Evolutionary conservation across 2,113 vertebrate species (phyloP).

Genomic region (Clupea harengus): DNA sequence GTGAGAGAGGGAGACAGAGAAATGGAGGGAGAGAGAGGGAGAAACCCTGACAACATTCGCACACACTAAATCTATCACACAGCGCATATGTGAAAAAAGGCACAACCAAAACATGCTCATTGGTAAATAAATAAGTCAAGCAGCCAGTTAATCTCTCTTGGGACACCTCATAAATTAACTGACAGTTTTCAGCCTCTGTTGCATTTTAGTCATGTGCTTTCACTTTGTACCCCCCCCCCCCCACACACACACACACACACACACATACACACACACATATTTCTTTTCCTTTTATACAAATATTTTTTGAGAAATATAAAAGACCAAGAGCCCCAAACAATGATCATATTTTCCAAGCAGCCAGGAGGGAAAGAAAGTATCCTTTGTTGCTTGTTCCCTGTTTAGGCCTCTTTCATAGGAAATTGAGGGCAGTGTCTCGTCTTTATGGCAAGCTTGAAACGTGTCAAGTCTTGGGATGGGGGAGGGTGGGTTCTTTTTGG

Average conservation of each 20-base stretch:
- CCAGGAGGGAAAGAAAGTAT: constrained; percentile 31
- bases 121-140: constrained; percentile 53
- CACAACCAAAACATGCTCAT: constrained; percentile 48
- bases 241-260: background rate
- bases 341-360: constrained; percentile 43
- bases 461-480: constrained; percentile 42
- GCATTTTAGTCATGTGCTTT: constrained; percentile 30
- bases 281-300: background rate
- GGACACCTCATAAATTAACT: constrained; percentile 51
- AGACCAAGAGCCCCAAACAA: constrained; percentile 32
- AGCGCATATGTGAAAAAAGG: constrained; percentile 31
- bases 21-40: constrained; percentile 1
- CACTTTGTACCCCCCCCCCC: background rate
- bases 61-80: constrained; percentile 58
- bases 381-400: constrained; percentile 36
- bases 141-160: constrained; percentile 52
- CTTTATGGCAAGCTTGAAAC: constrained; percentile 49
- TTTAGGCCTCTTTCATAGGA: constrained; percentile 47
- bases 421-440: constrained; percentile 53
- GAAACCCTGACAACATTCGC: constrained; percentile 39
- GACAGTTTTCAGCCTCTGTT: constrained; percentile 32
- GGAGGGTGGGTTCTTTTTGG: background rate
- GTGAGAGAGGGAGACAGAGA: background rate
- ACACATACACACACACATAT: background rate
- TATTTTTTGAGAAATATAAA: constrained; percentile 38